Base-by-base conservation (phyloP, 1,140 invertebrate species). In the Anadara kagoshimensis region DNA sequence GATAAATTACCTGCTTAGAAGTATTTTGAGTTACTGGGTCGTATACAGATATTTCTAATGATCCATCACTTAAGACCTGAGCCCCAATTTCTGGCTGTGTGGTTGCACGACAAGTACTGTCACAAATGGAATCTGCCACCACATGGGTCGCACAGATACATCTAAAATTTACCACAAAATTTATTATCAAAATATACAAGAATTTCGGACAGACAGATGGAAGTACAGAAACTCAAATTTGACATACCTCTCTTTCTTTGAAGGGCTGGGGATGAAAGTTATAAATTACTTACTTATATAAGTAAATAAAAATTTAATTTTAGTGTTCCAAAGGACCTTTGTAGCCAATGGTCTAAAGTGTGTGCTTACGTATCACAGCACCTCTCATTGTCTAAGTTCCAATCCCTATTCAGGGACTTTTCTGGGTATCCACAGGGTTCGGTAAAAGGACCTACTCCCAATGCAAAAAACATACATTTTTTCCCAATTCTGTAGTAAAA, bases 61-160 rank as follows among this genome's bases (percentile, higher is more conserved):
- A 69, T 24, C 85, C 86, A 66, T 83, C 76, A 14, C 69, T 41
- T 1, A 43, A 45, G 14, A 85, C 72, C 24, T 76, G 49, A 8
- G 76, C 64, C 12, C 44, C 61, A 0, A 88, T 24, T 5, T 51
- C 57, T 0, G 86, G 85, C 44, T 69, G 45, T 11, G 73, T 80
- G 3, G 69, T 80, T 5, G 66, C 54, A 26, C 69, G 67, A 62
- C 87, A 88, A 0, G 66, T 69, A 5, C 61, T 16, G 53, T 87
- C 69, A 79, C 87, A 88, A 36, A 87, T 81, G 43, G 77, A 64
- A 7, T 76, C 65, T 11, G 83, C 69, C n/a, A 82, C 78, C 12
- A 53, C 69, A 53, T 85, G 85, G 3, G 41, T 44, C 12, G 79
- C 41, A 79, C 87, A 88, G 24, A 73, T 56, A 73, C 86, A 88